Base-by-base conservation (phyloP, 2,888 invertebrate genomes). In the Nyleta sp. region DNA sequence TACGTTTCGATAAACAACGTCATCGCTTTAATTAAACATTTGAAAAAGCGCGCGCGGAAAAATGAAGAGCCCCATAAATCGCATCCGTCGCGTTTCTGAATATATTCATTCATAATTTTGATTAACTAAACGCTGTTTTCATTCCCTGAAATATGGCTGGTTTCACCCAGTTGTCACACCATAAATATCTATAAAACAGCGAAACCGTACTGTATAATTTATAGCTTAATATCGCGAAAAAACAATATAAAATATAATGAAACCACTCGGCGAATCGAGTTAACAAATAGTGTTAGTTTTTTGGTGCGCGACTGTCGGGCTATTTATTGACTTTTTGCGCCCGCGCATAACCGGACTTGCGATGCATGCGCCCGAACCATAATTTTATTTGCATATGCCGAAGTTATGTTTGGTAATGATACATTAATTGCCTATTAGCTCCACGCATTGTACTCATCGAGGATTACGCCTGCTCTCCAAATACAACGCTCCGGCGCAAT, bases 31-130 rank as follows among this genome's bases (percentile, higher is more conserved):
- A 38, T 68, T 46, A 48, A 46, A 52, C 13, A 20, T 46, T 46
- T 5, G 13, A 44, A 52, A 10, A 15, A n/a, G 1, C 17, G 24
- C 20, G n/a, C 44, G 40, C 2, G 2, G 38, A 44, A 57, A 28
- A 48, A 68, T 15, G 22, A 46, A 28, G n/a, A 15, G 22, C 35
- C 15, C 3, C 40, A 50, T 59, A 68, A 68, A 68, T 68, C 48
- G 2, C 3, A 38, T n/a, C 11, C 31, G 40, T 46, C 28, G 22
- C 46, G 15, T 52, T 68, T 70, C 59, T 59, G 50, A 62, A 62
- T 62, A 62, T 38, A 55, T 62, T 72, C 33, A 62, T 62, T 60
- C 38, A 72, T 62, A 62, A 72, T 62, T 62, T 38, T 62, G 62
- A 62, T 62, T 72, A 72, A 62, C 44, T 55, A 46, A 53, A 72